phyloP scores from a whole-genome alignment of 35 echinoderm and acorn worm genomes.

The Anneissia japonica region DNA sequence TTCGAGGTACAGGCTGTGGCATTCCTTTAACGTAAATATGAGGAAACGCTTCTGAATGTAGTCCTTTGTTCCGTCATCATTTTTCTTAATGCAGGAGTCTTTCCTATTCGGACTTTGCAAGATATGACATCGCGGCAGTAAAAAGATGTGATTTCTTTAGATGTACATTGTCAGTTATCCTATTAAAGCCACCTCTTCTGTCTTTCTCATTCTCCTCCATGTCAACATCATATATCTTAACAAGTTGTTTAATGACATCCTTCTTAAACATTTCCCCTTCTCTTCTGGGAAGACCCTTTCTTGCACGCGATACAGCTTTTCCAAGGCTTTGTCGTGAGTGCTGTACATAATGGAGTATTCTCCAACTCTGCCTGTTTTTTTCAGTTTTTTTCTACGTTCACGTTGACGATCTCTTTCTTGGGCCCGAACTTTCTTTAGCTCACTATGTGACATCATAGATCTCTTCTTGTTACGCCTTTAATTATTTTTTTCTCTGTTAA shows the following conservation, averaged over 20 bases:
- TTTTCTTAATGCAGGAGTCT: not conserved
- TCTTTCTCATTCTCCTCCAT: not conserved
- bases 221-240: not conserved
- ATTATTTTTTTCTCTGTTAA: too few relatives aligned
- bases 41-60: not conserved
- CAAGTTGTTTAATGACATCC: not conserved
- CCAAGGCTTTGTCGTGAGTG: not conserved
- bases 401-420: not conserved
- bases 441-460: too few relatives aligned
- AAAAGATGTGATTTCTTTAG: not conserved
- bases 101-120: conserved; percentile 6
- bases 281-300: not conserved
- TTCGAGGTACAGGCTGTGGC: not conserved
- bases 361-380: not conserved
- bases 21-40: not conserved
- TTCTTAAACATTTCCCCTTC: not conserved
- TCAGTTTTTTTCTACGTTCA: not conserved
- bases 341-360: not conserved
- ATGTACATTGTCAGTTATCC: not conserved
- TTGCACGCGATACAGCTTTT: not conserved
- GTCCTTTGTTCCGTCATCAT: not conserved
- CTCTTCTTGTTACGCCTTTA: too few relatives aligned
- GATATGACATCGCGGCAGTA: conserved; percentile 25
- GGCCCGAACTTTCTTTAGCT: too few relatives aligned
- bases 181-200: not conserved